Percentiles rank a stretch among this genome's conserved stretches.
phyloP scores from a whole-genome alignment of 2,113 vertebrate genomes.

The Miniopterus natalensis region DNA sequence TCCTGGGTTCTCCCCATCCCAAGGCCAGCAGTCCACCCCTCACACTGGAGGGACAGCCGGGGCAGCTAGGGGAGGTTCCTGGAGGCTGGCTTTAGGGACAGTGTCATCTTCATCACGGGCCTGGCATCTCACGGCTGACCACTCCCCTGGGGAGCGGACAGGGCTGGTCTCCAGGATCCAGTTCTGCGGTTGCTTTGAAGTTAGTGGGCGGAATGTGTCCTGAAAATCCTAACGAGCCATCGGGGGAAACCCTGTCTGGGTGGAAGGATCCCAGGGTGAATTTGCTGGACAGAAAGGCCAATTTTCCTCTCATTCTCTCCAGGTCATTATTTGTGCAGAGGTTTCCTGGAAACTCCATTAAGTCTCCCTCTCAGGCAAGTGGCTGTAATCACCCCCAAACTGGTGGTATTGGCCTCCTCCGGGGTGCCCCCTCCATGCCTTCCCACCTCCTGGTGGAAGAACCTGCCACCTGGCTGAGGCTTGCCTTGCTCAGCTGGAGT shows the following conservation, averaged over 20 bases:
- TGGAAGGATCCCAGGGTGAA: fast-evolving
- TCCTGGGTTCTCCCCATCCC: fast-evolving
- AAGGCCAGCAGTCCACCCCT: background rate
- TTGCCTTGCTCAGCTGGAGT: background rate
- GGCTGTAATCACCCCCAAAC: background rate
- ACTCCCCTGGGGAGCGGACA: background rate
- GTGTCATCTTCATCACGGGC: fast-evolving
- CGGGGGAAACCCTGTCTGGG: background rate
- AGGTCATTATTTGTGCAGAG: background rate
- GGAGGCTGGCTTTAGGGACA: background rate
- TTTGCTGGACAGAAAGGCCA: background rate
- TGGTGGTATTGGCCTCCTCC: background rate
- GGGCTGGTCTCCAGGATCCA: background rate
- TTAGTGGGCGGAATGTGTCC: background rate
- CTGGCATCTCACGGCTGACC: background rate
- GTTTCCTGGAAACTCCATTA: background rate
- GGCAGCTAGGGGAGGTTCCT: too few species aligned
- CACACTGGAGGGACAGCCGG: background rate
- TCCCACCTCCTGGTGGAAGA: background rate
- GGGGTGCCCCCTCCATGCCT: background rate
- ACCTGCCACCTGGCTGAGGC: fast-evolving
- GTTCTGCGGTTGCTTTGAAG: background rate
- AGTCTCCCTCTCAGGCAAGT: background rate
- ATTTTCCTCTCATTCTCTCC: background rate
- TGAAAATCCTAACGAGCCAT: too few species aligned